Evolutionary conservation across 2,797 vertebrate species (phyloP).

Genomic region (Centropyge bicolor): DNA sequence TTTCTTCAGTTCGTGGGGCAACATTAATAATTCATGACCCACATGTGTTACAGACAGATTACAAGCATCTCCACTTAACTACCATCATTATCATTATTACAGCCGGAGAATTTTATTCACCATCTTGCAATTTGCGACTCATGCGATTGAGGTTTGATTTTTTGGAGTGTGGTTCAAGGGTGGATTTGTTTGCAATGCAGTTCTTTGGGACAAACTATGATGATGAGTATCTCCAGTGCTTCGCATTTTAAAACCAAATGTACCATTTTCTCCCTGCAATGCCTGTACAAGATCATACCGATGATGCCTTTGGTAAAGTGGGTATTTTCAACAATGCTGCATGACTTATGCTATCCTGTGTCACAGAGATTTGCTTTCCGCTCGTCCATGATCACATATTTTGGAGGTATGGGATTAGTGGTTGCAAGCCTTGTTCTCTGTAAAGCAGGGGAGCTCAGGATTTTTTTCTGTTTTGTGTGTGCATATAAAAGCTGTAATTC

Average conservation of each 20-base stretch:
- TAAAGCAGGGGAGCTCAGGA: neutral
- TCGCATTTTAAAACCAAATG: constrained; percentile 42
- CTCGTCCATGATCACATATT: neutral
- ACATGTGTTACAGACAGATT: constrained; percentile 76
- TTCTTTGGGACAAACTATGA: constrained; percentile 35
- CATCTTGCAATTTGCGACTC: constrained; percentile 61
- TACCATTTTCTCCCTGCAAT: constrained; percentile 8
- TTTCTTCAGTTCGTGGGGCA: constrained; percentile 47
- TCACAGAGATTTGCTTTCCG: constrained; percentile 16
- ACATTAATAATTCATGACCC: constrained; percentile 82
- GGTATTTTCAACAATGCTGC: constrained; percentile 28
- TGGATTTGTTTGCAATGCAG: constrained; percentile 58
- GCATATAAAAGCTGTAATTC: constrained; percentile 22
- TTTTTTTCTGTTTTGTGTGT: constrained; percentile 27
- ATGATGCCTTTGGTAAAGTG: constrained; percentile 26
- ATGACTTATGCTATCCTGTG: neutral
- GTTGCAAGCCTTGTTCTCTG: constrained; percentile 3
- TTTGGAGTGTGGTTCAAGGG: constrained; percentile 52
- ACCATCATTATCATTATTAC: constrained; percentile 71
- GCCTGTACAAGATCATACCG: constrained; percentile 14
- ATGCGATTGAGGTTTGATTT: constrained; percentile 61
- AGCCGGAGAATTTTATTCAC: constrained; percentile 68
- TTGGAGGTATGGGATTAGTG: neutral
- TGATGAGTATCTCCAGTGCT: constrained; percentile 34
- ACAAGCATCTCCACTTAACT: constrained; percentile 70